phyloP scores from a whole-genome alignment of 1,140 invertebrate species.

The Drosophila takahashii region DNA sequence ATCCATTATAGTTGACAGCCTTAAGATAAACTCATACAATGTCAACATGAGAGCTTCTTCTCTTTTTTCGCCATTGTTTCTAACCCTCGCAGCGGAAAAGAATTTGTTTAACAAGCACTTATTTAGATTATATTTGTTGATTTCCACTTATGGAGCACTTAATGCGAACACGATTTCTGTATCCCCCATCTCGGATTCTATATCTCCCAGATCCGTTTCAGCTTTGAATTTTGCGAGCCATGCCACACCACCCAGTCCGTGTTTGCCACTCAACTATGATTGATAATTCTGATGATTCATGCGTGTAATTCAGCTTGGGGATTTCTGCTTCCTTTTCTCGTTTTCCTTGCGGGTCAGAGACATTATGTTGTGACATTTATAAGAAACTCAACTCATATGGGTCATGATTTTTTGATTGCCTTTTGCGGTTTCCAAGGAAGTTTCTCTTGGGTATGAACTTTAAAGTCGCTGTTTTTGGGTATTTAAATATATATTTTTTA shows the following conservation, averaged over 20 bases:
- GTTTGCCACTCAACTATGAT: slow-evolving; percentile 78
- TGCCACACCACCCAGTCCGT: slow-evolving; percentile 20
- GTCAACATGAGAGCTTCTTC: slow-evolving; percentile 43
- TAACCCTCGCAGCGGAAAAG: slow-evolving; percentile 17
- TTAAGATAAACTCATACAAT: slow-evolving; percentile 69
- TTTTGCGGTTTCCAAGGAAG: slow-evolving; percentile 2
- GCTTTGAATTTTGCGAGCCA: slow-evolving; percentile 10
- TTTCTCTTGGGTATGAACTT: not conserved
- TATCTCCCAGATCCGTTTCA: slow-evolving; percentile 18
- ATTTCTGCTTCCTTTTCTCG: slow-evolving; percentile 15
- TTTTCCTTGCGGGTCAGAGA: slow-evolving; percentile 22
- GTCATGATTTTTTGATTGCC: slow-evolving; percentile 28
- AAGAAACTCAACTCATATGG: slow-evolving; percentile 22
- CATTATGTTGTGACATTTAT: slow-evolving; percentile 48
- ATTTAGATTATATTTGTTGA: slow-evolving; percentile 83
- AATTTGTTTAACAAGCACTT: slow-evolving; percentile 80
- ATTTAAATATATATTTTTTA: not conserved
- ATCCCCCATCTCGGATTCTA: slow-evolving; percentile 20
- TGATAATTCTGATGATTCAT: slow-evolving; percentile 81
- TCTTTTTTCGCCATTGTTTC: slow-evolving; percentile 27
- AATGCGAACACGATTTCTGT: slow-evolving; percentile 51
- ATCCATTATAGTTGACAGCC: slow-evolving; percentile 78
- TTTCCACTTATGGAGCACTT: slow-evolving; percentile 79
- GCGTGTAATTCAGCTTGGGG: slow-evolving; percentile 68
- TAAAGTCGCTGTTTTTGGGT: not conserved